Evolutionary conservation across 2,113 vertebrate species (phyloP).

Genomic region (Zapornia atra): DNA sequence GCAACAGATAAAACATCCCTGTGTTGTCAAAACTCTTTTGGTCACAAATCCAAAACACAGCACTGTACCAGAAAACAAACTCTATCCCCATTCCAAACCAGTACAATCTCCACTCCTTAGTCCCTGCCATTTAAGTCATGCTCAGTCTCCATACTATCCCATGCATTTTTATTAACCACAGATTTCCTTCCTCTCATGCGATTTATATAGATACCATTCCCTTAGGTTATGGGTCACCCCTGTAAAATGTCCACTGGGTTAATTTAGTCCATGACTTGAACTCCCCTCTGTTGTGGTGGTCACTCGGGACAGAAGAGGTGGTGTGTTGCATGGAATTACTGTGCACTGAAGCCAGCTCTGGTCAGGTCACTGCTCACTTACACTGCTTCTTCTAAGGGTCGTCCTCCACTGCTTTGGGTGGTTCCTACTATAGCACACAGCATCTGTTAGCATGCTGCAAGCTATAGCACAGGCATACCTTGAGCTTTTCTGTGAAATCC

Average conservation of each 20-base stretch:
- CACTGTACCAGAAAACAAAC: neutral
- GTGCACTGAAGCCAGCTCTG: neutral
- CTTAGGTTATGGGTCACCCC: neutral
- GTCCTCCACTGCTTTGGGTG: neutral
- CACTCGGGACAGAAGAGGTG: neutral
- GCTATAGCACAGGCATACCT: neutral
- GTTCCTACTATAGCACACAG: accelerated
- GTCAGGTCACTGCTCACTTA: neutral
- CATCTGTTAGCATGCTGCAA: neutral
- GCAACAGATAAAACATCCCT: neutral
- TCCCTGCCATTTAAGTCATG: neutral
- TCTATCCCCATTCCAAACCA: neutral
- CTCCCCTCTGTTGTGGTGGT: neutral
- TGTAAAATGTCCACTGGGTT: neutral
- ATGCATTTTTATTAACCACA: neutral
- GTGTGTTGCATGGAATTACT: accelerated
- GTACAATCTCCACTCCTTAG: neutral
- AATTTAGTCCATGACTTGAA: neutral
- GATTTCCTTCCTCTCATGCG: neutral
- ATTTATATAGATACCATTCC: neutral
- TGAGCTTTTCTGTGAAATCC: neutral
- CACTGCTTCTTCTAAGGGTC: neutral
- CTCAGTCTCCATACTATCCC: neutral
- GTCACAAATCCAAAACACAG: neutral
- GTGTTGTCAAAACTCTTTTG: neutral